A percentile compares a stretch with the other conserved stretches of the same genome.
Conservation (phyloP, 2,888 invertebrate species). For the Dryocosmus kuriphilus region DNA sequence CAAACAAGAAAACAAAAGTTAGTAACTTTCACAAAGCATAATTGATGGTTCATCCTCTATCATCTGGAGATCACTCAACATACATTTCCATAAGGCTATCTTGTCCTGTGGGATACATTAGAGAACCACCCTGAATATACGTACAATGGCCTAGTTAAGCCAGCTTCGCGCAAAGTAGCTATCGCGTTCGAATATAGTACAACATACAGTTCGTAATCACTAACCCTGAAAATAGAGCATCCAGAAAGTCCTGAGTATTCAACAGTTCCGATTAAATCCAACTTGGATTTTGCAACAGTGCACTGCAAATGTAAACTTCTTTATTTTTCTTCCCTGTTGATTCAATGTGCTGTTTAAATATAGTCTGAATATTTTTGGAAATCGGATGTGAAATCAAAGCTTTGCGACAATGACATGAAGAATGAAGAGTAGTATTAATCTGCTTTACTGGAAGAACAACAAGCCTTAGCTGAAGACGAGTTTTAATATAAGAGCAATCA, state of each 20-base stretch:
- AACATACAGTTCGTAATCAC: slow-evolving; percentile 23
- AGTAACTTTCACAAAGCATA: slow-evolving; percentile 2
- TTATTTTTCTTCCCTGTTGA: too few species aligned
- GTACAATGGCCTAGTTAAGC: slow-evolving; percentile 37
- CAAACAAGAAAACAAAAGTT: slow-evolving; percentile 2
- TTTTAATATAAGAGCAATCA: too few species aligned
- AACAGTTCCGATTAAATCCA: slow-evolving; percentile 15
- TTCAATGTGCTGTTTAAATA: too few species aligned
- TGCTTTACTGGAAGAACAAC: too few species aligned
- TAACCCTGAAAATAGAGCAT: slow-evolving; percentile 30
- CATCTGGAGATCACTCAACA: slow-evolving; percentile 9
- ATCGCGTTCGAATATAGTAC: slow-evolving; percentile 16
- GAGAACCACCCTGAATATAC: slow-evolving; percentile 25
- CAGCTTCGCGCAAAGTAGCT: slow-evolving; percentile 21
- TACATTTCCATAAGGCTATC: slow-evolving; percentile 20
- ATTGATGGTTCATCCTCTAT: slow-evolving; percentile 5
- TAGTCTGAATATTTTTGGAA: too few species aligned
- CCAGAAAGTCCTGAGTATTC: slow-evolving; percentile 13
- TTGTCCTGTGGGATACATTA: slow-evolving; percentile 9
- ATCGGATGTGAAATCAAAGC: too few species aligned
- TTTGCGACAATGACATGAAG: too few species aligned
- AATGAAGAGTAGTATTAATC: too few species aligned
- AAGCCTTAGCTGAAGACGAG: too few species aligned
- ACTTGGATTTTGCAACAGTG: background rate
- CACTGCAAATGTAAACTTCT: background rate